These are phyloP conservation scores for Tylochromis polylepis DNA, from an alignment of 2,113 vertebrate genomes.

Conservation along the genomic window DNA sequence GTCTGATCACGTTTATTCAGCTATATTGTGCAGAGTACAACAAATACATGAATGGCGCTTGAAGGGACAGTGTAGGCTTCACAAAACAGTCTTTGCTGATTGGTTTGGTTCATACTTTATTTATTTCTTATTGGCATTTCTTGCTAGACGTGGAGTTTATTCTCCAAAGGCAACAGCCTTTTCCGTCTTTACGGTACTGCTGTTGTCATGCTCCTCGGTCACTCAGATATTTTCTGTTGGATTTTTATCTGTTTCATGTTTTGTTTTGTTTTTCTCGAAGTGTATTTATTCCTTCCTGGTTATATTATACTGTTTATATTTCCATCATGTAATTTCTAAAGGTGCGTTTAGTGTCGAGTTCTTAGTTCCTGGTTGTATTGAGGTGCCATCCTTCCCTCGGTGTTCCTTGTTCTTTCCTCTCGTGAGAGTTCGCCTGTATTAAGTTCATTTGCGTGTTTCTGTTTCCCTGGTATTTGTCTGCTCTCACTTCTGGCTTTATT, in stretches of 20 bases:
- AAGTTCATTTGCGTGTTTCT: background rate
- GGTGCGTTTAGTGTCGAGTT: too few relatives aligned
- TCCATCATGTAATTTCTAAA: too few relatives aligned
- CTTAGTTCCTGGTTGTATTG: background rate
- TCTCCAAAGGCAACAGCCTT: background rate
- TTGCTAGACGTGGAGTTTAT: background rate
- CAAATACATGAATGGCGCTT: background rate
- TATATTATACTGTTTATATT: too few relatives aligned
- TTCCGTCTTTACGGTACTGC: background rate
- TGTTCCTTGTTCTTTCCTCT: background rate
- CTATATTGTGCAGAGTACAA: background rate
- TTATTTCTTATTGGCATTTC: background rate
- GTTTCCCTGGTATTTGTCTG: background rate
- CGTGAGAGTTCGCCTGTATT: background rate
- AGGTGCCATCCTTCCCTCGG: background rate
- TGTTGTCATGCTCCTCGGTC: background rate
- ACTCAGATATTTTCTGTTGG: too few relatives aligned
- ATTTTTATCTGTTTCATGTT: too few relatives aligned
- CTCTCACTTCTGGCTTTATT: too few relatives aligned
- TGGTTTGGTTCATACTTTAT: background rate
- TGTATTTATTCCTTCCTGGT: too few relatives aligned
- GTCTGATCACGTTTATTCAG: background rate
- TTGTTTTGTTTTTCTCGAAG: too few relatives aligned
- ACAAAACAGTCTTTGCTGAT: background rate
- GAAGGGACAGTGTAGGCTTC: background rate